Conservation (phyloP, 1,140 invertebrate species). For the Aphaenogaster rudis region DNA sequence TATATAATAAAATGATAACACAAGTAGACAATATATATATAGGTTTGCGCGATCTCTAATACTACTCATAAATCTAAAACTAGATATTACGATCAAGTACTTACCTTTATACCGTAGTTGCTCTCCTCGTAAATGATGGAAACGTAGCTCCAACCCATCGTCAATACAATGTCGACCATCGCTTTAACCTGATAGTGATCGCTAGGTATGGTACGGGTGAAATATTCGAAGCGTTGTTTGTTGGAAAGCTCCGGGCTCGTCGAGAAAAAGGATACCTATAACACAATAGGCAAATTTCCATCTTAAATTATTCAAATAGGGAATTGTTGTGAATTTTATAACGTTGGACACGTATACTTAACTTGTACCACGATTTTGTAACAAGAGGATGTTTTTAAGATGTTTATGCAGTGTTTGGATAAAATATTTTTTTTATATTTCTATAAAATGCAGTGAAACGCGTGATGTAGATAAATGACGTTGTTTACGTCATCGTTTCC, state of each 20-base stretch:
- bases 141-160: constrained; percentile 96
- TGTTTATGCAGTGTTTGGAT: constrained; percentile 12
- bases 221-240: constrained; percentile 98
- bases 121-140: constrained; percentile 98
- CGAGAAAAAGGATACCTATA: constrained; percentile 98
- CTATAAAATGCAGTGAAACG: neutral
- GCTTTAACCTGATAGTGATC: constrained; percentile 98
- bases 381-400: neutral
- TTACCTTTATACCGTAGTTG: constrained; percentile 98
- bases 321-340: neutral
- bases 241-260: constrained; percentile 98
- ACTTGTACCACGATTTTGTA: neutral
- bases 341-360: neutral
- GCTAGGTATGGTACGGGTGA: constrained; percentile 97
- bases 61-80: constrained; percentile 20
- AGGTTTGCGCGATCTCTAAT: neutral
- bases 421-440: constrained; percentile 3
- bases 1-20: neutral
- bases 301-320: constrained; percentile 42
- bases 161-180: constrained; percentile 97
- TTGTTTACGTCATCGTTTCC: neutral
- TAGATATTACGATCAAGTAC: constrained; percentile 25
- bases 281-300: neutral
- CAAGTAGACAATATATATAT: neutral
- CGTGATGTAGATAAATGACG: constrained; percentile 32